Percentiles rank a stretch among this genome's conserved stretches.
phyloP scores from a whole-genome alignment of 2,888 invertebrate genomes.

The Temnothorax unifasciatus region DNA sequence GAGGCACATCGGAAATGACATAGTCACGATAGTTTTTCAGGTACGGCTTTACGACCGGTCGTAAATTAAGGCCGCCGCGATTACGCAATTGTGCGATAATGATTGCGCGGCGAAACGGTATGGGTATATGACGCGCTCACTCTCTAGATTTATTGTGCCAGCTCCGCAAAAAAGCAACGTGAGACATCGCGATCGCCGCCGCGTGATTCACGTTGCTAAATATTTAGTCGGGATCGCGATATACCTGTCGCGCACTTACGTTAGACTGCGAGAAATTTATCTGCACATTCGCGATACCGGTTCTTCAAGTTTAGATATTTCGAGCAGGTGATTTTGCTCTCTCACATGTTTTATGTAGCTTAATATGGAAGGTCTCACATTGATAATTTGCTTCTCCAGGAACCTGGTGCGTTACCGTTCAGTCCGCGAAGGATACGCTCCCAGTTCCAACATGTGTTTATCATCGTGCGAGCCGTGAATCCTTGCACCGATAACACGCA shows the following conservation, averaged over 20 bases:
- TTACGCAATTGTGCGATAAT: slow-evolving; percentile 40
- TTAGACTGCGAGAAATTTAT: slow-evolving; percentile 14
- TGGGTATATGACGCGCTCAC: slow-evolving; percentile 19
- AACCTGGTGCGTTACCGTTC: slow-evolving; percentile 96
- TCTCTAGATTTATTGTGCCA: slow-evolving; percentile 38
- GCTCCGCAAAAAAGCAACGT: not conserved
- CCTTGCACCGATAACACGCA: slow-evolving; percentile 97
- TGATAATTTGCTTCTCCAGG: slow-evolving; percentile 87
- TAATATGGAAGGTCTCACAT: not conserved
- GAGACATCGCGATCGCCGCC: slow-evolving; percentile 11
- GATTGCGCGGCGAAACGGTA: not conserved
- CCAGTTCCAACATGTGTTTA: slow-evolving; percentile 99
- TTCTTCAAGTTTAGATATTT: slow-evolving; percentile 5
- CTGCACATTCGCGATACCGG: not conserved
- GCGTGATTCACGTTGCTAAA: slow-evolving; percentile 17
- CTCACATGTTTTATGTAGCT: not conserved
- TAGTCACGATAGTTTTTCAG: slow-evolving; percentile 98
- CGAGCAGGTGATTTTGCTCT: not conserved
- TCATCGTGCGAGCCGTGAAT: slow-evolving; percentile 95
- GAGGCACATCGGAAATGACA: slow-evolving; percentile 99
- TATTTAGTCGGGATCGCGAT: not conserved
- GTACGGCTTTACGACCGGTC: slow-evolving; percentile 66
- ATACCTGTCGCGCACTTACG: not conserved
- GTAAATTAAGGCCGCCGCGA: slow-evolving; percentile 23
- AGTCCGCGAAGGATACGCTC: slow-evolving; percentile 97